Evolutionary conservation across 2,797 vertebrate species (phyloP).

Genomic region (Pseudocheirus occidentalis): DNA sequence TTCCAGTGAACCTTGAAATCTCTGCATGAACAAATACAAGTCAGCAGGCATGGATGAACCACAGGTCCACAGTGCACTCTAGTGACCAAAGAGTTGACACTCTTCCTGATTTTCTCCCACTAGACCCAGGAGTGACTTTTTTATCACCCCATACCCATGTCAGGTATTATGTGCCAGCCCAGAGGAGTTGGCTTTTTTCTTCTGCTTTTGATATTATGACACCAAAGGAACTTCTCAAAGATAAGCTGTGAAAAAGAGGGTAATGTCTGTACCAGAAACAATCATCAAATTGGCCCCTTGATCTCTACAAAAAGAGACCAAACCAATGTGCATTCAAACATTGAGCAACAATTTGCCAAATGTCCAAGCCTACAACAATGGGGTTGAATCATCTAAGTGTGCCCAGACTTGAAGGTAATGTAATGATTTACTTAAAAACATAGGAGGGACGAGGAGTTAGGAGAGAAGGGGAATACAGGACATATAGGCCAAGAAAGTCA

Average conservation of each 20-base stretch:
- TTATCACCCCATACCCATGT: not conserved
- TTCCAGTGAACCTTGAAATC: not conserved
- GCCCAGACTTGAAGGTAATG: too few species aligned
- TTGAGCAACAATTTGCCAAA: not conserved
- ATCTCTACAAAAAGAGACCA: not conserved
- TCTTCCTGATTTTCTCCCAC: not conserved
- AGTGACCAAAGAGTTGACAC: not conserved
- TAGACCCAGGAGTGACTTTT: not conserved
- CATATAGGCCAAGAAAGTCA: too few species aligned
- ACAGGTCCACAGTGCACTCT: not conserved
- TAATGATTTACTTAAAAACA: too few species aligned
- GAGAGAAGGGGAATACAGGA: too few species aligned
- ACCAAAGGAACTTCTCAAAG: not conserved
- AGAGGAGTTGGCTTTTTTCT: not conserved
- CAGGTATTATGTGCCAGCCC: too few species aligned
- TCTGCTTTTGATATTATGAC: not conserved
- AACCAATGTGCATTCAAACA: not conserved
- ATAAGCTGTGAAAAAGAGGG: not conserved
- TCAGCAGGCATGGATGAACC: too few species aligned
- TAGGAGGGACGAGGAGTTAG: too few species aligned
- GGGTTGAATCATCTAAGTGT: not conserved
- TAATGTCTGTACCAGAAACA: not conserved
- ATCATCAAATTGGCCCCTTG: not conserved
- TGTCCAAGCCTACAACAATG: not conserved
- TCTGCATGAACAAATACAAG: not conserved